These are phyloP conservation scores for Lanistes nyassanus DNA, from an alignment of 1,140 invertebrate genomes.

Conservation along the genomic window DNA sequence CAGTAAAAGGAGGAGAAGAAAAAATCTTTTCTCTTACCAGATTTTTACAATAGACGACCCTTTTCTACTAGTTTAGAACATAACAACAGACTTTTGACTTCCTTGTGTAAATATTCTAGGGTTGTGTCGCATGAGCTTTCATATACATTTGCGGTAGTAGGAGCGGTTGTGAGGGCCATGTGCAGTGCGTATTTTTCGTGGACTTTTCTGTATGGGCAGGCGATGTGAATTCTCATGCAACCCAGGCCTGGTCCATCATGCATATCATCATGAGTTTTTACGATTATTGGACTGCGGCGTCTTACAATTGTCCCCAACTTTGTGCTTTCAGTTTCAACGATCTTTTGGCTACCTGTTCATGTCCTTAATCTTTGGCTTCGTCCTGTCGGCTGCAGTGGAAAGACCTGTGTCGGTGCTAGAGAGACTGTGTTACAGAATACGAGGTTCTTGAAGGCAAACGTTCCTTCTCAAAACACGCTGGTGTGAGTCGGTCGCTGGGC, in stretches of 20 bases:
- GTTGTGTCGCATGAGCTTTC: too few species aligned
- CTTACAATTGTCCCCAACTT: neutral
- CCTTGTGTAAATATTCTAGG: too few species aligned
- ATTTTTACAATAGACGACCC: too few species aligned
- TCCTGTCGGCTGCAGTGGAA: slow-evolving; percentile 58
- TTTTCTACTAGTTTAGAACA: too few species aligned
- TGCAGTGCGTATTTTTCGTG: neutral
- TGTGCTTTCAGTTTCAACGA: slow-evolving; percentile 8
- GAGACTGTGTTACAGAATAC: slow-evolving; percentile 13
- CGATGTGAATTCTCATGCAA: too few species aligned
- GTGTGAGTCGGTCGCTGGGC: too few species aligned
- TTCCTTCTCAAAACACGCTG: too few species aligned
- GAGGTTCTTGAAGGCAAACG: too few species aligned
- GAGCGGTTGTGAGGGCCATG: neutral
- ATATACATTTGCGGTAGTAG: neutral
- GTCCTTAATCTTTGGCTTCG: slow-evolving; percentile 47
- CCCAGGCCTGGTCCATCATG: neutral
- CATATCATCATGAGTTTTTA: neutral
- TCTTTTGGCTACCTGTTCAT: slow-evolving; percentile 33
- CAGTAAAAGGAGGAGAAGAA: too few species aligned
- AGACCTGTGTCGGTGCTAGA: slow-evolving; percentile 54
- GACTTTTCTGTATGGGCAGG: neutral
- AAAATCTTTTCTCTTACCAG: too few species aligned
- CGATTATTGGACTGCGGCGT: neutral
- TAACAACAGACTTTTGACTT: too few species aligned